Base-by-base conservation (phyloP, 2,888 invertebrate species). In the Schizotus pectinicornis region DNA sequence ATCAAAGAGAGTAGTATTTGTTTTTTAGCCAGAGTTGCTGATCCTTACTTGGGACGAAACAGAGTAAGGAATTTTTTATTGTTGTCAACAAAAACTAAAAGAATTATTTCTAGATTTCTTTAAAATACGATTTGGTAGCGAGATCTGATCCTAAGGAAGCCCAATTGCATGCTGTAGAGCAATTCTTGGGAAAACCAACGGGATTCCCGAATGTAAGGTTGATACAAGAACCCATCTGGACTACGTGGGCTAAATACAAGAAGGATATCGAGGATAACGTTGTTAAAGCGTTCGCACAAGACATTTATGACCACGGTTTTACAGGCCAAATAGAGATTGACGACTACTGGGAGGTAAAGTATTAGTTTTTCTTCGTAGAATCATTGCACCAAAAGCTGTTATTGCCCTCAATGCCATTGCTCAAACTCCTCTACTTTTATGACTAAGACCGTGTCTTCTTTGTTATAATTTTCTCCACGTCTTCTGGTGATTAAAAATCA, bases 161-260 rank as follows among this genome's bases (percentile, higher is more conserved):
- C 0, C 91, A 91, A 64, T 78, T 85, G 56, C 82, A 85, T 64
- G 88, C 88, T 0, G 81, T 89, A 0, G 79, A 82, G 33, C 84
- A 81, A 2, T 85, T 86, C 68, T 79, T 91, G 36, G 84, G 85
- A 1, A 86, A 85, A 68, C 89, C 92, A 0, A 77, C 37, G 73
- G 75, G 70, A 11, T 67, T 84, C 46, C 92, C 92, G 0, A 86
- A 89, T 67, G 81, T 82, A 53, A 80, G 85, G 47, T 90, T 94
- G 86, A 86, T 95, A 14, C 80, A 82, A 48, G 83, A 91, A 74
- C 95, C 95, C 0, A 86, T 95, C 55, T 95, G 94, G 93, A 93
- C 94, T 0, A 94, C 94, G 0, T 93, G 93, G 91, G 91, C 91
- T 0, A 83, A 86, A 59, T 92, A 90, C 74, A 86, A 87, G 65